These are phyloP conservation scores for Bubo scandiacus DNA, from an alignment of 2,113 vertebrate species.

Conservation along the genomic window DNA sequence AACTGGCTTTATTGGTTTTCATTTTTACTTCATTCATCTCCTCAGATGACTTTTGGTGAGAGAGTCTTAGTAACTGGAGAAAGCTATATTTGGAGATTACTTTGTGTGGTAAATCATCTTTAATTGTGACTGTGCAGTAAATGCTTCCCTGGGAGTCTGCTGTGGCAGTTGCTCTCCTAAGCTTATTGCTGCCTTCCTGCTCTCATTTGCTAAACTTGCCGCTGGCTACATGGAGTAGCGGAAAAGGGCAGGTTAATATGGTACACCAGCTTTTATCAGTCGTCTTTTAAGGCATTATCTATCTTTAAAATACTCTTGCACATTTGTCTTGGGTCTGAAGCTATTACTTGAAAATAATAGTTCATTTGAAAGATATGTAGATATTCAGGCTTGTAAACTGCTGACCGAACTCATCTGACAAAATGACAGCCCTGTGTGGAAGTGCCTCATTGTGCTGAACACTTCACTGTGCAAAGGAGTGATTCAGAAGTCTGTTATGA, in stretches of 20 bases:
- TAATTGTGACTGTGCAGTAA: rapidly evolving
- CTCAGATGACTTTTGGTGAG: not conserved
- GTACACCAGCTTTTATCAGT: not conserved
- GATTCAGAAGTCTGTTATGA: not conserved
- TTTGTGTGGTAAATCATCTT: not conserved
- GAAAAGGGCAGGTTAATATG: not conserved
- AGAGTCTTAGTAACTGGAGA: not conserved
- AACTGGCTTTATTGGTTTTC: not conserved
- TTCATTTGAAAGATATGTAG: not conserved
- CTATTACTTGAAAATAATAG: not conserved
- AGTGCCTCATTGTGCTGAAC: rapidly evolving
- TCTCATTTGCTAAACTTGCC: rapidly evolving
- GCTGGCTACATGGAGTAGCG: rapidly evolving
- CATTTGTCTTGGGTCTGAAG: not conserved
- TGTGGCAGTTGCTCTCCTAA: rapidly evolving
- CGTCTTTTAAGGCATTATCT: not conserved
- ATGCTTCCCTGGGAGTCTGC: not conserved
- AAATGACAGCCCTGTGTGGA: not conserved
- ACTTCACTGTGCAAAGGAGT: not conserved
- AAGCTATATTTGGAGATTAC: rapidly evolving
- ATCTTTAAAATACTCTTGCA: not conserved
- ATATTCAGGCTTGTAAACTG: not conserved
- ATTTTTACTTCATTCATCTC: not conserved
- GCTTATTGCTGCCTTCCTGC: rapidly evolving
- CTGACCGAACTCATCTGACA: not conserved